Percentiles rank a stretch among this genome's conserved stretches.
Conservation (phyloP, 2,113 vertebrate species). For the Callorhinus ursinus region DNA sequence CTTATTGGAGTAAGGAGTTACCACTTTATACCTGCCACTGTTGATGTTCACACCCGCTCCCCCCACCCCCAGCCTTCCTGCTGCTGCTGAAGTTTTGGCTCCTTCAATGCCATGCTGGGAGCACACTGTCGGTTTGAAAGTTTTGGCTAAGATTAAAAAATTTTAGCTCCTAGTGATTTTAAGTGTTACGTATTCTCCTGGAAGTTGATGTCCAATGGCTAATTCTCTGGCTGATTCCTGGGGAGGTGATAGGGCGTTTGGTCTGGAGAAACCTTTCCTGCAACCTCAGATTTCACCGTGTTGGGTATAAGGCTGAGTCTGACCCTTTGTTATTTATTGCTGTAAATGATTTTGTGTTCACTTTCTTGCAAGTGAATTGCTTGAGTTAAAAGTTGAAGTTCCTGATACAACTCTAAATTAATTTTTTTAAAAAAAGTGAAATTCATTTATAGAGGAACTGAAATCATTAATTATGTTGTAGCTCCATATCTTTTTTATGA, state of each 20-base stretch:
- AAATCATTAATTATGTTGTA: conserved; percentile 80
- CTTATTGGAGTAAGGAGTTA: neutral
- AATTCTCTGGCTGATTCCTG: neutral
- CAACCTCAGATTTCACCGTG: neutral
- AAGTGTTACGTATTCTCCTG: neutral
- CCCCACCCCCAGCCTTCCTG: neutral
- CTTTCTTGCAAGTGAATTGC: conserved; percentile 65
- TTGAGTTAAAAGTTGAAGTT: conserved; percentile 74
- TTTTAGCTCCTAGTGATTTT: neutral
- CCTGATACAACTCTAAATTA: conserved; percentile 74
- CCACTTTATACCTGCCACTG: neutral
- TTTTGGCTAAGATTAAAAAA: neutral
- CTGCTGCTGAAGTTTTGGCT: neutral
- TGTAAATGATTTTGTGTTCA: conserved; percentile 71
- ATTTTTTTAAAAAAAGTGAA: conserved; percentile 67
- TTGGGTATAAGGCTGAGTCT: neutral
- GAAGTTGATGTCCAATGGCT: neutral
- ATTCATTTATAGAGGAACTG: conserved; percentile 79
- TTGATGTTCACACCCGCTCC: neutral
- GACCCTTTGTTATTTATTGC: conserved; percentile 56
- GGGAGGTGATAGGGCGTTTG: neutral
- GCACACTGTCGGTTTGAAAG: neutral
- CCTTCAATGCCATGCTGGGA: neutral
- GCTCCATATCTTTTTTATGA: conserved; percentile 78
- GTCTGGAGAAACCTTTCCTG: neutral